Base-by-base conservation (phyloP, 2,797 vertebrate genomes). In the Diplodus sargus region DNA sequence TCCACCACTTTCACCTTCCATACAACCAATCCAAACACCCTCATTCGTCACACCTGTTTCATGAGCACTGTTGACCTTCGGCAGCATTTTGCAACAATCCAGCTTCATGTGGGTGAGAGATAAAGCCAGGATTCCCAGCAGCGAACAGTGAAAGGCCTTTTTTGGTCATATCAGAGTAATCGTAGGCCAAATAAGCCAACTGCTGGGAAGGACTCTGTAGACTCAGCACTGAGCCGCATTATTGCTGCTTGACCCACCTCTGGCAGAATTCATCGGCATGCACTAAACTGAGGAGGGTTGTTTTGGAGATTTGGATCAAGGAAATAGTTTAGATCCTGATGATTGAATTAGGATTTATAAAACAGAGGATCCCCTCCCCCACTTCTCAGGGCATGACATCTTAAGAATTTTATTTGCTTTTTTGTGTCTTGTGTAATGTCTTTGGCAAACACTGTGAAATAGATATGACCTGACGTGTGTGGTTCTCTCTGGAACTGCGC, bases 161-260 rank as follows among this genome's bases (percentile, higher is more conserved):
- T 95, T 94, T 95, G 95, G 95, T 94, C 91, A 95, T 91, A 93
- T 92, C 79, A 77, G 73, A 80, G 88, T 62, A 71, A 91, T 85
- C 72, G 14, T 43, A 84, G 70, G 90, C 85, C 88, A 88, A 85
- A 91, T 85, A 90, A 85, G 81, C 81, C 78, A 84, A 86, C 82
- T 83, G 88, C 70, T 75, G 84, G 85, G 78, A 89, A 83, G 84
- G 83, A 85, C 78, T 74, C 28, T 86, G 85, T 83, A 70, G 74
- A 85, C 81, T 89, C 82, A 90, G 85, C 81, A 77, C 81, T 74
- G 75, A 82, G 54, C 76, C 80, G 75, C 68, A 76, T 90, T 86
- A 90, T 66, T 90, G 65, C 85, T 85, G 72, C 83, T 85, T 88
- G 85, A 91, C 83, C 87, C 82, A 45, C 12, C 51, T 6, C 63